A percentile compares a stretch with the other conserved stretches of the same genome.
phyloP scores from a whole-genome alignment of 1,140 invertebrate species.

The Paralvinella palmiformis region DNA sequence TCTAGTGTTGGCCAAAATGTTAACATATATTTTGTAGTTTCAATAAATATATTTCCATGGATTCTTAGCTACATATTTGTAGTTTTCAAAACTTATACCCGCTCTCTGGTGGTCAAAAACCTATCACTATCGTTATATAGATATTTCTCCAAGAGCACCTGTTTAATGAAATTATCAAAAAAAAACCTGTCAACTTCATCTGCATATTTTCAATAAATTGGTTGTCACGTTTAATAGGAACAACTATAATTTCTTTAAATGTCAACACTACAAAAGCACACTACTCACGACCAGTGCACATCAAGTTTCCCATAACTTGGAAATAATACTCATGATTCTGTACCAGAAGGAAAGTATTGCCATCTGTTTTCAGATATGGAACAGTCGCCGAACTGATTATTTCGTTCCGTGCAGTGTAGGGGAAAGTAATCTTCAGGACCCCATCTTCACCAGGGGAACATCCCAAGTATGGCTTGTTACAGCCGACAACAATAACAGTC shows the following conservation, averaged over 20 bases:
- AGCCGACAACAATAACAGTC: slow-evolving; percentile 46
- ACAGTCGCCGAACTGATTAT: slow-evolving; percentile 20
- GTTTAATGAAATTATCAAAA: background rate
- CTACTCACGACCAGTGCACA: slow-evolving; percentile 30
- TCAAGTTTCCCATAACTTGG: slow-evolving; percentile 43
- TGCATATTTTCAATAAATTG: background rate
- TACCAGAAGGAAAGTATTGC: slow-evolving; percentile 22
- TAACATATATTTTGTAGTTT: no score
- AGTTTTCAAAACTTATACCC: no score
- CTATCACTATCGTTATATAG: background rate
- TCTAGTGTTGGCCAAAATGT: no score
- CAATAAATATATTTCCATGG: no score
- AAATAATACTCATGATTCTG: slow-evolving; percentile 36
- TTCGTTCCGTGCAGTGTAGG: slow-evolving; percentile 24
- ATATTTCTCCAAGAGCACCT: background rate
- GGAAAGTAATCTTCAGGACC: slow-evolving; percentile 44
- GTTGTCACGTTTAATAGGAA: background rate
- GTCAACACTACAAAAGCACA: slow-evolving; percentile 42
- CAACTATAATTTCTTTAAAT: slow-evolving; percentile 23
- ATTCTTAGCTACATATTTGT: no score
- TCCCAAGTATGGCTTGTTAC: slow-evolving; percentile 35
- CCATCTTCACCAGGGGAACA: slow-evolving; percentile 41
- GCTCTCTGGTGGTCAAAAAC: no score
- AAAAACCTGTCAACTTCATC: background rate
- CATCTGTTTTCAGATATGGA: background rate